Conservation (phyloP, 2,797 vertebrate genomes). For the Premnoplex brunnescens region DNA sequence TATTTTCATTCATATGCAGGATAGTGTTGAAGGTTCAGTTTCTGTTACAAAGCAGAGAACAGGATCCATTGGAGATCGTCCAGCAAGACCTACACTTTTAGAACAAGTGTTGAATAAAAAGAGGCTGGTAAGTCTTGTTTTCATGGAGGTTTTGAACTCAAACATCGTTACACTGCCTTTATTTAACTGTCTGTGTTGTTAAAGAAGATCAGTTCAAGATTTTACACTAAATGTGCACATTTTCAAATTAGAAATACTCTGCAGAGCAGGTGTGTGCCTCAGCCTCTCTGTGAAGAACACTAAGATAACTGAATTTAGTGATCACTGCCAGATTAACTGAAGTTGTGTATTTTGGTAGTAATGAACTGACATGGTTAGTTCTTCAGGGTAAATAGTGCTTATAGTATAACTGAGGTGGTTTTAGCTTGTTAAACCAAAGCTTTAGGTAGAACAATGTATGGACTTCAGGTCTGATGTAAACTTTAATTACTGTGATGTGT, state of each 20-base stretch:
- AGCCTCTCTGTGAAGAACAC: not conserved
- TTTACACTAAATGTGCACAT: fast-evolving
- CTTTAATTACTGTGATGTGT: not conserved
- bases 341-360: not conserved
- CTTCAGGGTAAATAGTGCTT: not conserved
- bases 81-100: conserved; percentile 91
- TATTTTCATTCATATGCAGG: conserved; percentile 73
- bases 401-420: not conserved
- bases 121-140: conserved; percentile 85
- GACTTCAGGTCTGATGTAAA: not conserved
- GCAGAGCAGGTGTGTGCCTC: not conserved
- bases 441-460: not conserved
- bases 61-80: conserved; percentile 89
- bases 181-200: not conserved
- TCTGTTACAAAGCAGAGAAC: conserved; percentile 93
- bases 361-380: not conserved
- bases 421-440: not conserved
- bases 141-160: not conserved
- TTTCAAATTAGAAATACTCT: not conserved
- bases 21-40: conserved; percentile 87
- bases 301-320: not conserved
- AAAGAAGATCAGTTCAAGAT: not conserved
- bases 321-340: not conserved
- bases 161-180: not conserved
- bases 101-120: conserved; percentile 99